A percentile compares a stretch with the other conserved stretches of the same genome.
Conservation (phyloP, 2,797 vertebrate genomes). For the Pangasius mekongensis region DNA sequence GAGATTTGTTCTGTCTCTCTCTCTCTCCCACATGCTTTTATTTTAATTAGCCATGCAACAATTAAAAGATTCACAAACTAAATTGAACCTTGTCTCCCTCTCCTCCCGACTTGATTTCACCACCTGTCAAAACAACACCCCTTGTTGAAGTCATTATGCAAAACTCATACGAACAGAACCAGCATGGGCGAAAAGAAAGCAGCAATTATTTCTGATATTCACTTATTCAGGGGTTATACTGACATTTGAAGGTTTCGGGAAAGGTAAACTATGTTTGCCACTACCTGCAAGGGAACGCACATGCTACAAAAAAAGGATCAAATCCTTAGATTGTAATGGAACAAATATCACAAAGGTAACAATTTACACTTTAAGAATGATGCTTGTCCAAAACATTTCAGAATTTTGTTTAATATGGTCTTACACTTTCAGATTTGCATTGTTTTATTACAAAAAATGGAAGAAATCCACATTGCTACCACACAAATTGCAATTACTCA, state of each 20-base stretch:
- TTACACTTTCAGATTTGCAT: too few relatives aligned
- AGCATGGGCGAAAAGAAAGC: conserved; percentile 92
- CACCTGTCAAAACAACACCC: conserved; percentile 99
- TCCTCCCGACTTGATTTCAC: conserved; percentile 97
- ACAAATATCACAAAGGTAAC: neutral
- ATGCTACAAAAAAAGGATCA: conserved; percentile 27
- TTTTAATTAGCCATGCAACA: conserved; percentile 99
- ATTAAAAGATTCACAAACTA: conserved; percentile 99
- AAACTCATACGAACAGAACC: conserved; percentile 93
- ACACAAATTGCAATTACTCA: neutral
- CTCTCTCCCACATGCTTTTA: conserved; percentile 72
- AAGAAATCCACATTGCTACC: neutral
- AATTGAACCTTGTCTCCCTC: conserved; percentile 99
- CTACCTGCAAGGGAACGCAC: conserved; percentile 50
- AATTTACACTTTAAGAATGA: neutral
- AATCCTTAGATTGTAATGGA: conserved; percentile 4
- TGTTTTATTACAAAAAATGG: neutral
- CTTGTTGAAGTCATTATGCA: conserved; percentile 97
- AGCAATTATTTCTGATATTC: conserved; percentile 99
- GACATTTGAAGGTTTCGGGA: conserved; percentile 87
- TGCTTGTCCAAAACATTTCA: neutral
- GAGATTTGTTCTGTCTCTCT: conserved; percentile 75
- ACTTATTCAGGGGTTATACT: conserved; percentile 95
- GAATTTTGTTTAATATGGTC: neutral
- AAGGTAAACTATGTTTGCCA: conserved; percentile 82